phyloP scores from a whole-genome alignment of 2,888 invertebrate genomes.

The Melinaea menophilus region DNA sequence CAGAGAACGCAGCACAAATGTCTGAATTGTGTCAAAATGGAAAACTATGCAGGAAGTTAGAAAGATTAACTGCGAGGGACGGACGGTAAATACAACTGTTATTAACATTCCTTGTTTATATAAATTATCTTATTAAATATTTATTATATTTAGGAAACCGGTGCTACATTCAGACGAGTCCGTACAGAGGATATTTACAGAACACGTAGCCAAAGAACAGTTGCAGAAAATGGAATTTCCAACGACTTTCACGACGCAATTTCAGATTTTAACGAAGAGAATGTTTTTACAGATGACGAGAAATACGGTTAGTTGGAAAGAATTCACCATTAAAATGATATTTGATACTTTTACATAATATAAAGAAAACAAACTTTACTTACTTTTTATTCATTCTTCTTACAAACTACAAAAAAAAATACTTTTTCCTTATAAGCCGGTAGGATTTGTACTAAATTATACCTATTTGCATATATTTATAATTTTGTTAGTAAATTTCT shows the following conservation, averaged over 20 bases:
- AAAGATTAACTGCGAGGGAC: conserved; percentile 55
- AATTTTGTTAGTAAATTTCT: too few relatives aligned
- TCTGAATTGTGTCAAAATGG: conserved; percentile 68
- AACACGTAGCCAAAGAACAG: conserved; percentile 66
- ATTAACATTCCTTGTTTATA: conserved; percentile 1
- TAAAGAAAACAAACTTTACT: too few relatives aligned
- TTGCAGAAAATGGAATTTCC: conserved; percentile 71
- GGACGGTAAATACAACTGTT: conserved; percentile 46
- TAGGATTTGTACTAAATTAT: too few relatives aligned
- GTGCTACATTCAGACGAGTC: conserved; percentile 68
- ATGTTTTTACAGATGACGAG: conserved; percentile 77
- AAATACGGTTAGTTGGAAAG: conserved; percentile 65
- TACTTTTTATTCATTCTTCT: too few relatives aligned
- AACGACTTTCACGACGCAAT: conserved; percentile 75
- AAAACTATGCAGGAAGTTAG: conserved; percentile 57
- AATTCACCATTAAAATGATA: neutral
- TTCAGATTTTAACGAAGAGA: conserved; percentile 69
- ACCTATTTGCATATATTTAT: too few relatives aligned
- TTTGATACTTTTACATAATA: too few relatives aligned
- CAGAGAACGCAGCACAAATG: conserved; percentile 53
- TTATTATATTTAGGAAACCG: conserved; percentile 49
- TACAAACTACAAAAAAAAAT: too few relatives aligned
- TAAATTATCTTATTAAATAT: neutral
- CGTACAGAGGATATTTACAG: conserved; percentile 64
- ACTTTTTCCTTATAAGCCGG: too few relatives aligned